Evolutionary conservation across 2,888 invertebrate species (phyloP).

Genomic region (Idaea biselata): DNA sequence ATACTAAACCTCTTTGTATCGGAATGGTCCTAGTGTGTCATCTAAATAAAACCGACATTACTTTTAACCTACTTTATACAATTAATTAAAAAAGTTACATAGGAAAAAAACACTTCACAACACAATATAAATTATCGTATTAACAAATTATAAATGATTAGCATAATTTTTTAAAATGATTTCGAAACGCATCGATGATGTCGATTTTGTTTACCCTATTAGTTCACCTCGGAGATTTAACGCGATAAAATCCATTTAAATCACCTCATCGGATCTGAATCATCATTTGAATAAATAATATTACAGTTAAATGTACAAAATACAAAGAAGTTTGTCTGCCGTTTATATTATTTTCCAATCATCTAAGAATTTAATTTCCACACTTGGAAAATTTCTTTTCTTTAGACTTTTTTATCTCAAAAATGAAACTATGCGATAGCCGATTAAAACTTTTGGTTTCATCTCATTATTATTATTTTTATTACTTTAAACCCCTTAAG

Average conservation of each 20-base stretch:
- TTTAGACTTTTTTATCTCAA: too few relatives aligned
- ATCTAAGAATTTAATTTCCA: too few relatives aligned
- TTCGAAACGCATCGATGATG: slow-evolving; percentile 45
- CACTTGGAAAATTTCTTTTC: too few relatives aligned
- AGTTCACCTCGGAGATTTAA: neutral
- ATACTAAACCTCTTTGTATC: slow-evolving; percentile 26
- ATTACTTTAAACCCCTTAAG: slow-evolving; percentile 35
- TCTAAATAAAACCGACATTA: slow-evolving; percentile 32
- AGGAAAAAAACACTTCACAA: slow-evolving; percentile 31
- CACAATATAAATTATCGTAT: slow-evolving; percentile 33
- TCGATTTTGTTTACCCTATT: neutral
- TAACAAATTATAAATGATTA: slow-evolving; percentile 40
- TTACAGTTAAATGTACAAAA: too few relatives aligned
- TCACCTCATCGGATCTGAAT: neutral
- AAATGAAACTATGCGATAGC: too few relatives aligned
- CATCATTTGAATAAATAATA: neutral
- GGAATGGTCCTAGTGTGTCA: slow-evolving; percentile 49
- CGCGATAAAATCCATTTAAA: neutral
- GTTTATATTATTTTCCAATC: too few relatives aligned
- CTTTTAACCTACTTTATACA: slow-evolving; percentile 78
- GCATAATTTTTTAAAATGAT: slow-evolving; percentile 46
- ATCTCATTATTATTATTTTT: too few relatives aligned
- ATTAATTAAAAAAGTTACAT: slow-evolving; percentile 37
- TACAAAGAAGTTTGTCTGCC: too few relatives aligned
- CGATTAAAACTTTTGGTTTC: too few relatives aligned